phyloP scores from a whole-genome alignment of 1,140 invertebrate species.

The Micrasema minimum region DNA sequence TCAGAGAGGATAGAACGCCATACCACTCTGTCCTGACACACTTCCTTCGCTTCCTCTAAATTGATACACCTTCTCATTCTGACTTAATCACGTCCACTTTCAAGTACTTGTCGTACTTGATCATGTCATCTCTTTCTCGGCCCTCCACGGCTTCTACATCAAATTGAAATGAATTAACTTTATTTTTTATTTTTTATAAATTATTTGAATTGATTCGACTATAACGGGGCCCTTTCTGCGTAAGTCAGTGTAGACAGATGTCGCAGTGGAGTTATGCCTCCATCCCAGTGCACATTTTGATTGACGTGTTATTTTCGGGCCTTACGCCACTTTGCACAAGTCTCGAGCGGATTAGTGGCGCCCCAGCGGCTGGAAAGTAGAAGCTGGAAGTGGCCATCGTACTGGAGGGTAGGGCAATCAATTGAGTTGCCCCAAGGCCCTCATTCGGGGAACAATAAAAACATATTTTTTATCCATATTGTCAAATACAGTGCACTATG shows the following conservation, averaged over 20 bases:
- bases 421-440: not conserved
- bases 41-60: too few relatives aligned
- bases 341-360: constrained; percentile 49
- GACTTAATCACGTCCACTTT: too few relatives aligned
- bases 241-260: constrained; percentile 30
- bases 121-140: too few relatives aligned
- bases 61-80: too few relatives aligned
- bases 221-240: constrained; percentile 2
- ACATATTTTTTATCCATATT: too few relatives aligned
- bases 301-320: constrained; percentile 53
- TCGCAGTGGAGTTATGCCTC: constrained; percentile 15
- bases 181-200: not conserved
- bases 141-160: too few relatives aligned
- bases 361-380: constrained; percentile 16
- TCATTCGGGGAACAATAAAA: too few relatives aligned
- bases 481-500: too few relatives aligned
- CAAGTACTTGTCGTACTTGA: too few relatives aligned
- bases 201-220: constrained; percentile 3
- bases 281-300: constrained; percentile 44
- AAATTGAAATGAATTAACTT: not conserved
- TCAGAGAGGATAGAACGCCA: too few relatives aligned
- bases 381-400: constrained; percentile 27
- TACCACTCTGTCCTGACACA: too few relatives aligned
- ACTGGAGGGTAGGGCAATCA: not conserved
- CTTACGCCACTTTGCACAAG: constrained; percentile 54